Percentiles rank a stretch among this genome's conserved stretches.
Evolutionary conservation across 2,888 invertebrate species (phyloP).

Genomic region (Chalcis sispes): DNA sequence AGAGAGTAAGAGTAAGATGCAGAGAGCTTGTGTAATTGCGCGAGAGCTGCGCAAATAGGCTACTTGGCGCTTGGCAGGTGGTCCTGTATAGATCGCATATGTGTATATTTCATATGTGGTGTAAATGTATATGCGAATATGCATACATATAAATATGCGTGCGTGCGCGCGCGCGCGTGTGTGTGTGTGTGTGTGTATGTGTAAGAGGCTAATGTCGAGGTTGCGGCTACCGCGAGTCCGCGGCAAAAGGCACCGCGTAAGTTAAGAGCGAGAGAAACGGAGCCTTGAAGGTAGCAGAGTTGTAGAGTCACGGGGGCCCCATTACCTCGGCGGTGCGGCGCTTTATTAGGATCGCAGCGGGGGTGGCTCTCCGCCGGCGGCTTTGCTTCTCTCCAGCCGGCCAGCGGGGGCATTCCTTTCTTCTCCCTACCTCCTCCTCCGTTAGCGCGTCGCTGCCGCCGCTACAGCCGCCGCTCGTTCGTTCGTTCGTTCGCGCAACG

Average conservation of each 20-base stretch:
- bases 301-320: constrained; percentile 74
- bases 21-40: constrained; percentile 48
- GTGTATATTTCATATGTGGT: background rate
- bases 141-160: too few relatives aligned
- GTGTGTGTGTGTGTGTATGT: constrained; percentile 45
- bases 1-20: too few relatives aligned
- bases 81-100: too few relatives aligned
- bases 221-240: constrained; percentile 41
- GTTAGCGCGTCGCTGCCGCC: too few relatives aligned
- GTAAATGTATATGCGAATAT: background rate
- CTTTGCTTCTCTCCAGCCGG: background rate
- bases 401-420: too few relatives aligned
- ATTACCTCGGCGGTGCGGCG: constrained; percentile 71
- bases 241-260: background rate
- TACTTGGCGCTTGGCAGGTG: constrained; percentile 54
- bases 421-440: background rate
- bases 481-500: too few relatives aligned
- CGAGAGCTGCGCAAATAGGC: constrained; percentile 48
- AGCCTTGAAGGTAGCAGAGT: background rate
- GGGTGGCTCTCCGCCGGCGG: constrained; percentile 62
- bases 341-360: constrained; percentile 76
- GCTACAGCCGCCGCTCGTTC: background rate
- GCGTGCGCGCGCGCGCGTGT: too few relatives aligned
- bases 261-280: too few relatives aligned
- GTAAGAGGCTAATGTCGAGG: background rate